phyloP scores from a whole-genome alignment of 2,888 invertebrate genomes.

The Temnothorax ravouxi region DNA sequence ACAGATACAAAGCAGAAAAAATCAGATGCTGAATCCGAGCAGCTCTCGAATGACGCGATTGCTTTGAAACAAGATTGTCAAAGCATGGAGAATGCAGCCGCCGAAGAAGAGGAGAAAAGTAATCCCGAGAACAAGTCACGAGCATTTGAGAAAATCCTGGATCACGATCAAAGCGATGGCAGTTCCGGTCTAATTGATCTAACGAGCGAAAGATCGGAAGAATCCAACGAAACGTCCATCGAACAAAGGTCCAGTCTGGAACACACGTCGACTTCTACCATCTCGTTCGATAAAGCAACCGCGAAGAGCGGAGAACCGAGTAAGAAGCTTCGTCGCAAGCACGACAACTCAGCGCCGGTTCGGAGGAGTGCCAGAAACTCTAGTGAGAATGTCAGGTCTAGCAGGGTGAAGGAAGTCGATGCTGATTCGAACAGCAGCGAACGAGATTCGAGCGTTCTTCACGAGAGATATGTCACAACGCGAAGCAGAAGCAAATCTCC shows the following conservation, averaged over 20 bases:
- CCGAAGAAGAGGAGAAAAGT: neutral
- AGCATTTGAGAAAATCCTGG: neutral
- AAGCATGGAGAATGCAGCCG: neutral
- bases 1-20: neutral
- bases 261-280: constrained; percentile 8
- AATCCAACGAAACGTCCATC: constrained; percentile 5
- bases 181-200: neutral
- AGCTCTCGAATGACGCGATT: neutral
- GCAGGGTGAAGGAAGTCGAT: constrained; percentile 34
- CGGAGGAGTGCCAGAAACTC: constrained; percentile 61
- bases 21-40: constrained; percentile 5
- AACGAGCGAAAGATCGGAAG: constrained; percentile 38
- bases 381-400: constrained; percentile 57
- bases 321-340: constrained; percentile 58
- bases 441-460: constrained; percentile 21
- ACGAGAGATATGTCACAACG: neutral
- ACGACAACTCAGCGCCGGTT: constrained; percentile 1
- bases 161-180: neutral
- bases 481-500: constrained; percentile 19
- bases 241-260: constrained; percentile 51
- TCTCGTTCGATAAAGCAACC: neutral
- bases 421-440: neutral
- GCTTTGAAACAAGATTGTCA: neutral
- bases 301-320: neutral
- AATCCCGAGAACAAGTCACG: neutral